Evolutionary conservation across 2,797 vertebrate genomes (phyloP).

Genomic region (Distichodus sexfasciatus): DNA sequence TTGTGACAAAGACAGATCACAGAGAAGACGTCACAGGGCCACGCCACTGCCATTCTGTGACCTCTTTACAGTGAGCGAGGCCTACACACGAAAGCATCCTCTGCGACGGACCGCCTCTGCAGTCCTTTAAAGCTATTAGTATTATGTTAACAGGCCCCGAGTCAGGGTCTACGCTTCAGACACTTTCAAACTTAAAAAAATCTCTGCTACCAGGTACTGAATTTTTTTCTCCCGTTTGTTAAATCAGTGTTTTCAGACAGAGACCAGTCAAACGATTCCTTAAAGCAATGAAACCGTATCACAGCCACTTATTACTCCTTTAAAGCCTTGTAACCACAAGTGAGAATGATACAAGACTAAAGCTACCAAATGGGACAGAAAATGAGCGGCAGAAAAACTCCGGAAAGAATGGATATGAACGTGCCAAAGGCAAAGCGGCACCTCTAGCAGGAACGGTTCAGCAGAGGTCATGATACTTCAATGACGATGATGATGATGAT

Average conservation of each 20-base stretch:
- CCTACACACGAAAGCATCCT: slow-evolving; percentile 45
- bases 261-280: slow-evolving; percentile 65
- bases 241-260: slow-evolving; percentile 72
- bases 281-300: slow-evolving; percentile 78
- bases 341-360: slow-evolving; percentile 71
- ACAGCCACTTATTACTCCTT: slow-evolving; percentile 76
- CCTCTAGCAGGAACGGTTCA: slow-evolving; percentile 51
- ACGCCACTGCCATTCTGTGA: slow-evolving; percentile 21
- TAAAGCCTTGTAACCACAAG: slow-evolving; percentile 84
- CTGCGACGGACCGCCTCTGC: slow-evolving; percentile 54
- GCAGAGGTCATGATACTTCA: slow-evolving; percentile 71
- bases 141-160: slow-evolving; percentile 60
- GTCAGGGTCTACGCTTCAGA: slow-evolving; percentile 62
- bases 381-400: slow-evolving; percentile 60
- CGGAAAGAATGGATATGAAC: slow-evolving; percentile 85
- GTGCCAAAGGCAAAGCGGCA: slow-evolving; percentile 85
- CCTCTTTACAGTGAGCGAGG: slow-evolving; percentile 52
- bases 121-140: slow-evolving; percentile 72
- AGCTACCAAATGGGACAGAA: slow-evolving; percentile 77
- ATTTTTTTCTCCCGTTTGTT: slow-evolving; percentile 20
- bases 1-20: slow-evolving; percentile 28
- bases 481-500: slow-evolving; percentile 72
- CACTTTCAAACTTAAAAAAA: slow-evolving; percentile 59
- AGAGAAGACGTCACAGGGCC: slow-evolving; percentile 26
- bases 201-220: slow-evolving; percentile 41